These are phyloP conservation scores for Tragelaphus buxtoni DNA, from an alignment of 2,113 vertebrate genomes.

Conservation along the genomic window DNA sequence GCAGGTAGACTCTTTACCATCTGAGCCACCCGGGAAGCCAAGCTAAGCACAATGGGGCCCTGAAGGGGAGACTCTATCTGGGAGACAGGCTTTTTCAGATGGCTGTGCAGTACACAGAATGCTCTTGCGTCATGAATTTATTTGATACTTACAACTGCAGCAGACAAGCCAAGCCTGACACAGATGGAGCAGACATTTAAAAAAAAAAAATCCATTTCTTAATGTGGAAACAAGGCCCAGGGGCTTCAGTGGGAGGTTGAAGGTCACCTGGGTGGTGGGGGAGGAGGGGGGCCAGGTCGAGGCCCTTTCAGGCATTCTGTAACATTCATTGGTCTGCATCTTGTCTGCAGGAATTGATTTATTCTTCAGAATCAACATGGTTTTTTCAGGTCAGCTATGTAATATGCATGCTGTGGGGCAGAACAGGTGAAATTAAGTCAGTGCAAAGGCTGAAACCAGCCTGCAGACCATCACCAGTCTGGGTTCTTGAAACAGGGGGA, in stretches of 20 bases:
- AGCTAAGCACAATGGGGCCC: background rate
- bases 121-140: background rate
- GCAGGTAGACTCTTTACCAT: background rate
- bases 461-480: background rate
- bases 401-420: rapidly evolving
- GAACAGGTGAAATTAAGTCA: background rate
- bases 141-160: background rate
- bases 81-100: background rate
- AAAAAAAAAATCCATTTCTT: background rate
- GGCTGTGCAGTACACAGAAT: background rate
- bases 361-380: background rate
- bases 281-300: rapidly evolving
- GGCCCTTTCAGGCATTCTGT: background rate
- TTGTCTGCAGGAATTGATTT: background rate
- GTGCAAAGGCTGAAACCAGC: background rate
- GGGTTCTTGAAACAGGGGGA: rapidly evolving
- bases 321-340: background rate
- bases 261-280: background rate
- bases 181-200: background rate
- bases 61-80: background rate
- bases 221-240: background rate
- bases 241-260: background rate
- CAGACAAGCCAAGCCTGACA: background rate
- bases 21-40: background rate
- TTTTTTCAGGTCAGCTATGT: background rate